Evolutionary conservation across 2,113 vertebrate genomes (phyloP), one percentile per base, ranked within the genome.

Genomic region (Tricholaema leucomelas): DNA sequence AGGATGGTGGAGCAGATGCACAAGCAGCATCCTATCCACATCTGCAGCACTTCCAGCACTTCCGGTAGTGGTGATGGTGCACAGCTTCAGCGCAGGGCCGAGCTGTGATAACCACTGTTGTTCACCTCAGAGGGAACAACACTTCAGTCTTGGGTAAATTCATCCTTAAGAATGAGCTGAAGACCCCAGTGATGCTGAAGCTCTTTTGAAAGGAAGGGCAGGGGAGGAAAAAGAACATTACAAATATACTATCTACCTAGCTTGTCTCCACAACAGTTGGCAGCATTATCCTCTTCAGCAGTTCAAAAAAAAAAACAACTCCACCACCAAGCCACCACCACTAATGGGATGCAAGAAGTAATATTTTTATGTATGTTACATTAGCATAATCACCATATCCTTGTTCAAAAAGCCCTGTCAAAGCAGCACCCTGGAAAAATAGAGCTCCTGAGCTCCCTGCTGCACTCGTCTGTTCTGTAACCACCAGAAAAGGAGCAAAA

Each of bases 141-240:
- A 20, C 58, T 38, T 65, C 70, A 31, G 67, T 18, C 55, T 23
- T 0, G 3, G 90, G 84, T 14, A 56, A 66, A 92, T 75, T 67
- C 24, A 87, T 80, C 91, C 88, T 70, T 16, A 42, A 80, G 71
- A 90, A 91, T 36, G 79, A 91, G 85, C 78, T 44, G 89, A 81
- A 96, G 84, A 42, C 89, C 94, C 81, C 59, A 44, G 78, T 23
- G 3, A 66, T 30, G 86, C 75, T 63, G 15, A 67, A 79, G 67
- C 75, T 87, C 72, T 63, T 80, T 7, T 54, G 75, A 87, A 91
- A 95, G 87, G 78, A 76, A 76, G 89, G 81, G 64, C 2, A 40
- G 85, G 84, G 93, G 84, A 93, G 74, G 90, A 71, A 95, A 74
- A 42, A 70, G 88, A 90, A 85, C 88, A 59, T 87, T 48, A 76